phyloP scores from a whole-genome alignment of 1,140 invertebrate species.

The Stenopsyche tienmushanensis region DNA sequence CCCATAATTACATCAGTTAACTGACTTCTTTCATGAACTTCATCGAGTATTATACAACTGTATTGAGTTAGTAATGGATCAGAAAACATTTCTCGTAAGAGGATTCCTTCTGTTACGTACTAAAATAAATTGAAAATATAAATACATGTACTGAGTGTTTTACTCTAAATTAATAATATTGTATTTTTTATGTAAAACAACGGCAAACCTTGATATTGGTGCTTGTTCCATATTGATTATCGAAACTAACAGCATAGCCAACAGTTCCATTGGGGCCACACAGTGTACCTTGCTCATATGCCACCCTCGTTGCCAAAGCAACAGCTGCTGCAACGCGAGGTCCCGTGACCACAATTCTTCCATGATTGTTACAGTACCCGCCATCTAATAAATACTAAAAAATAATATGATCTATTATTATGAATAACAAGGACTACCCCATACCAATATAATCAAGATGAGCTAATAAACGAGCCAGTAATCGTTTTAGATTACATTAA shows the following conservation, averaged over 20 bases:
- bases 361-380: constrained; percentile 77
- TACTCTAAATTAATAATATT: constrained; percentile 2
- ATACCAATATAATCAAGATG: no score
- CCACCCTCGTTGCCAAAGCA: constrained; percentile 84
- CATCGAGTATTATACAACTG: constrained; percentile 90
- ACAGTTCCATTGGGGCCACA: constrained; percentile 76
- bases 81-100: constrained; percentile 91
- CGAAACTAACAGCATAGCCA: constrained; percentile 92
- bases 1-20: constrained; percentile 94
- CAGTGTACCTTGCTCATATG: constrained; percentile 80
- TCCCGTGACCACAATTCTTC: constrained; percentile 84
- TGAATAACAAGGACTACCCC: no score
- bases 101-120: constrained; percentile 95
- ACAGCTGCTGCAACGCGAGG: constrained; percentile 90
- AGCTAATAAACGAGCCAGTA: no score
- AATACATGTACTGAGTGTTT: no score
- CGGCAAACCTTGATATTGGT: constrained; percentile 84
- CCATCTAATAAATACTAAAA: constrained; percentile 85
- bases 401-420: not conserved
- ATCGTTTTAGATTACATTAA: no score
- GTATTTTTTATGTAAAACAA: not conserved
- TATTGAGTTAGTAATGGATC: constrained; percentile 91
- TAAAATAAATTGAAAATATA: constrained; percentile 51
- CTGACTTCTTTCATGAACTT: constrained; percentile 92
- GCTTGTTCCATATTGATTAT: constrained; percentile 68